phyloP scores from a whole-genome alignment of 2,113 vertebrate species.

The Rhagologus leucostigma region DNA sequence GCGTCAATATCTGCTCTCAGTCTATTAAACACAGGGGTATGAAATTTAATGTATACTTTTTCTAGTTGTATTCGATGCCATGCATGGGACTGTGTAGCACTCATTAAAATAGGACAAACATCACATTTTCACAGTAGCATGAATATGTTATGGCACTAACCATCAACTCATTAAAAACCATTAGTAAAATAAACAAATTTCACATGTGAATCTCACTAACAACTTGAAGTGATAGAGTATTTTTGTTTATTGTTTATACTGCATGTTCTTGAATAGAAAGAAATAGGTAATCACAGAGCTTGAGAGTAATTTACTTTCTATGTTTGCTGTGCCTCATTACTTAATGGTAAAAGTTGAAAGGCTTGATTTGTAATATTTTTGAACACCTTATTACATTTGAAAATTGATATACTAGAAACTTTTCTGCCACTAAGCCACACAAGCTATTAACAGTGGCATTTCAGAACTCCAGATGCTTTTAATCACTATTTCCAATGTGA shows the following conservation, averaged over 20 bases:
- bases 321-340: not conserved
- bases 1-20: conserved; percentile 82
- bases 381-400: not conserved
- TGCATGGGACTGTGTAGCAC: conserved; percentile 68
- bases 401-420: not conserved
- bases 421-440: not conserved
- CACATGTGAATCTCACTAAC: conserved; percentile 32
- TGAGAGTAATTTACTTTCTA: not conserved
- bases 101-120: conserved; percentile 52
- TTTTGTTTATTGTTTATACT: not conserved
- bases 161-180: conserved; percentile 63
- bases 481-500: not conserved
- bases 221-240: not conserved
- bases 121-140: conserved; percentile 67
- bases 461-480: not conserved
- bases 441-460: not conserved
- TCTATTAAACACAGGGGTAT: conserved; percentile 84
- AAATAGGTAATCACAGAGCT: not conserved
- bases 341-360: not conserved
- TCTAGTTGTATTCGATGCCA: conserved; percentile 57
- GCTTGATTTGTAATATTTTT: not conserved
- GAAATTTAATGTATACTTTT: conserved; percentile 69
- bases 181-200: conserved; percentile 37
- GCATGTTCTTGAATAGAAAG: conserved; percentile 4
- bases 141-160: conserved; percentile 63